Base-by-base conservation (phyloP, 1,140 invertebrate species). In the Drosophila murphyi region DNA sequence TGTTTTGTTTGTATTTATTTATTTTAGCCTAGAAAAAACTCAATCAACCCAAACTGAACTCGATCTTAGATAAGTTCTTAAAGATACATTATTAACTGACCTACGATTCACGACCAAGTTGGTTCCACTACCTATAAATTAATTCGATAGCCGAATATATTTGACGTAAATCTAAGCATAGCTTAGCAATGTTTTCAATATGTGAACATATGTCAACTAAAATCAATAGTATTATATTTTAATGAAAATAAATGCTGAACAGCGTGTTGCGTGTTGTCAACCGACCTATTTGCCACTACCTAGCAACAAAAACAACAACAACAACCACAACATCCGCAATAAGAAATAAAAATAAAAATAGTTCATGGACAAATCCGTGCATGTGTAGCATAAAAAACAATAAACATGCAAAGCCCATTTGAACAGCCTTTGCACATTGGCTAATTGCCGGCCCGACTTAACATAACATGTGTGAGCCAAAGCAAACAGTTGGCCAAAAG, bases 201-300 rank as follows among this genome's bases (percentile, higher is more conserved):
- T 43, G 10, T 39, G 20, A 7, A 7, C 31, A 32, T 39, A 2
- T 35, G 20, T 47, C 52, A 57, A 76, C 20, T 20, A 20, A 76
- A 73, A 67, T 77, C 75, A 37, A 74, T 78, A 71, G 45, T 35
- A 59, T 73, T 64, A 64, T 59, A 51, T 69, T 69, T 43, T 47
- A 74, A 78, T 74, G 64, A 60, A 59, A 74, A 70, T 39, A 65
- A 43, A 75, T 70, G 54, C 54, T 50, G 63, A 73, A 43, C 56
- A 63, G 20, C 20, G 20, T 32, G 45, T 73, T 68, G 74, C 75
- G 70, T 77, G 75, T 64, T 51, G 54, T 69, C 41, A 64, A 69
- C 10, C 57, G 52, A 37, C 45, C 50, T 48, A 62, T 62, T 69
- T 45, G 37, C 8, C 31, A 43, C 0, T 8, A 5, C 65, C 65